Evolutionary conservation across 2,113 vertebrate genomes (phyloP).

Genomic region (Chionomys nivalis): DNA sequence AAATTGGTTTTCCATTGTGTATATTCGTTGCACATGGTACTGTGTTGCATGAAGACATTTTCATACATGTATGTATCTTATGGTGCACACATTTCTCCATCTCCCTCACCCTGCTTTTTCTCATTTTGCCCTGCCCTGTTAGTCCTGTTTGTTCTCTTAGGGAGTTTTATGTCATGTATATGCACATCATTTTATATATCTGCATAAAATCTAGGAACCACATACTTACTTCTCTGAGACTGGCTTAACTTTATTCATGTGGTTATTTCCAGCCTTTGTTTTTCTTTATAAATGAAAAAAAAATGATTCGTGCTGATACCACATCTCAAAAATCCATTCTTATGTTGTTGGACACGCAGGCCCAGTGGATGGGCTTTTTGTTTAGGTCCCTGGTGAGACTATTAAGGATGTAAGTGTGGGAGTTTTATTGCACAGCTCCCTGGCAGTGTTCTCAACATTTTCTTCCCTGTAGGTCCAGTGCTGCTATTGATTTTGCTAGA

Average conservation of each 20-base stretch:
- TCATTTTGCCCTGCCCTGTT: not conserved
- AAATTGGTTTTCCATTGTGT: not conserved
- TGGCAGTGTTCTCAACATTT: not conserved
- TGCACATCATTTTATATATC: not conserved
- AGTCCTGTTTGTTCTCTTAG: not conserved
- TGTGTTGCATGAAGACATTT: not conserved
- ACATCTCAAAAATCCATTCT: too few relatives aligned
- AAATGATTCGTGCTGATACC: not conserved
- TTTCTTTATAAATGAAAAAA: not conserved
- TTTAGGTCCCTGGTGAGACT: not conserved
- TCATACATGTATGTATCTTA: not conserved
- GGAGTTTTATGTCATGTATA: not conserved
- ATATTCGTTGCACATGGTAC: not conserved
- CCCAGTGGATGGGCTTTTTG: not conserved
- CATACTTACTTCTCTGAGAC: not conserved
- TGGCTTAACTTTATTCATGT: not conserved
- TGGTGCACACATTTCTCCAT: too few relatives aligned
- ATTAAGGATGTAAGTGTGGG: not conserved
- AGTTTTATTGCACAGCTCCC: not conserved
- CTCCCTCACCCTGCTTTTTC: too few relatives aligned
- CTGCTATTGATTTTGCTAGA: not conserved
- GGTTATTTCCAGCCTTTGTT: not conserved
- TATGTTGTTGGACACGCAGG: not conserved
- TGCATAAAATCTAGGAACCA: not conserved
- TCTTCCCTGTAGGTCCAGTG: not conserved